Conservation (phyloP, 2,797 vertebrate species). For the Muscicapa comitata region DNA sequence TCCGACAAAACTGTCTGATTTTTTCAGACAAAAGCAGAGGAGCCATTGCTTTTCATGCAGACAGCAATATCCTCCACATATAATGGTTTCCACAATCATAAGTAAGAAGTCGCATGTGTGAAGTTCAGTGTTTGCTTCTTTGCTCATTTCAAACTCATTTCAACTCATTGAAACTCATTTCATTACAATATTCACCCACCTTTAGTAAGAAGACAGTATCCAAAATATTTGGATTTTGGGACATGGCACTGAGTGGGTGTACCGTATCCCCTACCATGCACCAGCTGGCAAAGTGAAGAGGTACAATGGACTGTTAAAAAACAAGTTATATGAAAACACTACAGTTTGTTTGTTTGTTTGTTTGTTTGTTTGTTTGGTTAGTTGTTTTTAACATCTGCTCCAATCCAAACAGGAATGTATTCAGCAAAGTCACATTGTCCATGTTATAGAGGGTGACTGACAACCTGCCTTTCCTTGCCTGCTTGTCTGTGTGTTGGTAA, state of each 20-base stretch:
- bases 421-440: rapidly evolving
- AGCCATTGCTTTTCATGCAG: background rate
- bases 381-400: background rate
- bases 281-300: too few relatives aligned
- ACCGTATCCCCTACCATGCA: too few relatives aligned
- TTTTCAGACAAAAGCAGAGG: background rate
- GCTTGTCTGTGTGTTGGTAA: background rate
- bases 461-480: background rate
- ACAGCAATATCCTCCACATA: background rate
- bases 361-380: background rate
- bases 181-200: too few relatives aligned
- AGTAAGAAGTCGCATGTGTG: rapidly evolving
- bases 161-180: too few relatives aligned
- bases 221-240: too few relatives aligned
- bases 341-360: background rate
- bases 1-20: background rate
- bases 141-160: too few relatives aligned
- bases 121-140: background rate
- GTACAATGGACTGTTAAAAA: too few relatives aligned
- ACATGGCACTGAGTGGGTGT: too few relatives aligned
- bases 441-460: background rate
- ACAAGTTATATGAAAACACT: too few relatives aligned
- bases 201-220: too few relatives aligned
- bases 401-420: background rate
- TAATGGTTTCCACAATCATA: background rate